These are phyloP conservation scores for Cylindroiulus punctatus DNA, from an alignment of 2,888 invertebrate species.

Conservation along the genomic window DNA sequence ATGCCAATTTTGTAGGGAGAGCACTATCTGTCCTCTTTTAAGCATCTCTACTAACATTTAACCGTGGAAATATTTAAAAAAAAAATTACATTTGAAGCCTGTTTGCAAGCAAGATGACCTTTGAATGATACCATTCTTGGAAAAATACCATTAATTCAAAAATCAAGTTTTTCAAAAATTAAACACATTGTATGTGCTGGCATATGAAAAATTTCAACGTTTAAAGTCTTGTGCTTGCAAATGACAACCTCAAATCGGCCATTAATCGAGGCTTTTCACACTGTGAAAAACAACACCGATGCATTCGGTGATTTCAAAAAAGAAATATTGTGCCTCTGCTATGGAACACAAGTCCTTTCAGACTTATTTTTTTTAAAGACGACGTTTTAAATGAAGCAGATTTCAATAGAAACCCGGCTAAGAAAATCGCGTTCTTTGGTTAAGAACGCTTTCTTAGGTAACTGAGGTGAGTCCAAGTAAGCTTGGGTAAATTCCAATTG, in stretches of 20 bases:
- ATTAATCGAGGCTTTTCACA: too few species aligned
- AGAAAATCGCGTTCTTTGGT: neutral
- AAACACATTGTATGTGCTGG: too few species aligned
- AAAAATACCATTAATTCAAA: neutral
- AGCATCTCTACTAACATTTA: neutral
- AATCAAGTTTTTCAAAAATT: too few species aligned
- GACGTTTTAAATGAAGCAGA: neutral
- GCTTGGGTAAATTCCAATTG: neutral
- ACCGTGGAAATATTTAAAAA: neutral
- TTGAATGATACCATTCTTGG: neutral
- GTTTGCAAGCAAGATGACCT: neutral
- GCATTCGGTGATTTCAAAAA: neutral
- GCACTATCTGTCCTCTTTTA: too few species aligned
- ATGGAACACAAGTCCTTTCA: neutral
- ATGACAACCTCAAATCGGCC: neutral
- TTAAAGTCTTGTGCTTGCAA: neutral
- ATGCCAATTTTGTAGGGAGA: too few species aligned
- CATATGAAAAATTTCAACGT: neutral
- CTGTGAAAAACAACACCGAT: neutral
- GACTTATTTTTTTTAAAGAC: neutral
- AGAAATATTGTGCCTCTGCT: neutral
- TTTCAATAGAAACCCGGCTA: neutral
- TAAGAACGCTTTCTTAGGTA: neutral
- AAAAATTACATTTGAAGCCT: too few species aligned
- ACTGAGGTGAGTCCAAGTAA: neutral